Evolutionary conservation across 2,797 vertebrate species (phyloP), one percentile per base, ranked within the genome.

Genomic region (Peromyscus eremicus): DNA sequence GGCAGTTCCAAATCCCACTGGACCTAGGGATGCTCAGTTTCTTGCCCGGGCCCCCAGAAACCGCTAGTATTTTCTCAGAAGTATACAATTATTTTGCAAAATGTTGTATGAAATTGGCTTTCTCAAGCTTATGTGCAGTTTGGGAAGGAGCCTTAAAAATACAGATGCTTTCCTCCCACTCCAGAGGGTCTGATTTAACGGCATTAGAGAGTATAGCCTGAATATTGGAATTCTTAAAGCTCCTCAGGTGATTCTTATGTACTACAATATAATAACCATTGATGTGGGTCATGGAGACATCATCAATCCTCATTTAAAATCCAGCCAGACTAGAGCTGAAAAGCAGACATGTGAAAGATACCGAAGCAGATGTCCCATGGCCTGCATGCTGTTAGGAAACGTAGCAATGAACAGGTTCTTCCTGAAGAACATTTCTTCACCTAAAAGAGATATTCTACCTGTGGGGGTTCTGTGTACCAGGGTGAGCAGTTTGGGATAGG

Each of bases 1-100:
- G 46, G 46, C 46, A 52, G 43, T 97, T 96, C 93, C 89, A 93
- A 89, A 89, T 76, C 82, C 75, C 57, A 96, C 49, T 37, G 43
- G 40, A 71, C 34, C 75, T 43, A 55, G 25, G 19, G 34, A 52
- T 62, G 46, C 57, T 23, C 37, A 57, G 71, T 37, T 37, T 76
- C 62, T 87, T 60, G 62, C 23, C 10, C 25, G 13, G 77, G 73
- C 4, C 66, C 81, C 57, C 32, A 49, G 49, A 89, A 96, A 87
- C 94, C 71, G 34, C 49, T 80, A 91, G 17, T 29, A n/a, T 89
- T 34, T 34, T 71, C 73, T 93, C 71, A 81, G 64, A 92, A 95
- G 7, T 76, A 60, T 80, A 64, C 46, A 93, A 76, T 96, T 93
- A 43, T 81, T 89, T 92, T 92, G 62, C 7, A 32, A 84, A 89